Base-by-base conservation (phyloP, 1,140 invertebrate species). In the Drosophila pectinifera region DNA sequence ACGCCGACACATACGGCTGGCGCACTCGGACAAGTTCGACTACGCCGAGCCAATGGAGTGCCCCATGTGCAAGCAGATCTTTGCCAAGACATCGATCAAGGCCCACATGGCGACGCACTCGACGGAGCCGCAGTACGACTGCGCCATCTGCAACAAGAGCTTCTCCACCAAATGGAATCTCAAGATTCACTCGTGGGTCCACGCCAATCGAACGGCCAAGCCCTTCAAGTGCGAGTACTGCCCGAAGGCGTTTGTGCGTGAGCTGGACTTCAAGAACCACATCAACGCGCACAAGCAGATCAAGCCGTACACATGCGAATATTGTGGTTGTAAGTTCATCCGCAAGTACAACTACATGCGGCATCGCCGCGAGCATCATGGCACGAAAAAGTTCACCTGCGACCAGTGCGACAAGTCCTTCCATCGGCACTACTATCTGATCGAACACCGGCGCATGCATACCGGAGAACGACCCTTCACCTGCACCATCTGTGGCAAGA, bases 241-340 rank as follows among this genome's bases (percentile, higher is more conserved):
- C 92, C 96, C 96, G 82, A 95, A 95, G 42, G 96, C 96, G 14
- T 97, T 97, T 93, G 95, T 97, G 58, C 94, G 96, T 4, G 95
- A 96, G 80, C 94, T 94, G 43, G 96, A 97, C 82, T 96, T 96
- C 85, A 94, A 95, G 5, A 95, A 96, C 14, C 97, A 98, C 92
- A 95, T 97, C 94, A 96, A 96, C 92, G 95, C 96, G 26, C 96
- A 97, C 93, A 95, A 95, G 65, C 95, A 96, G 56, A 94, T 96
- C 38, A 94, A 95, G 58, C 96, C 96, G 2, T 98, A 97, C 92
- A 97, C 96, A 2, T 98, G 97, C 92, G 98, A 98, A 85, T 96
- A 97, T 91, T 99, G 98, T 92, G 98, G 97, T 26, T 97, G 97
- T 46, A 96, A 97, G 86, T 99, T 99, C 92, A 98, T 97, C 55